Conservation (phyloP, 2,797 vertebrate species). For the Kryptolebias ocellatus region DNA sequence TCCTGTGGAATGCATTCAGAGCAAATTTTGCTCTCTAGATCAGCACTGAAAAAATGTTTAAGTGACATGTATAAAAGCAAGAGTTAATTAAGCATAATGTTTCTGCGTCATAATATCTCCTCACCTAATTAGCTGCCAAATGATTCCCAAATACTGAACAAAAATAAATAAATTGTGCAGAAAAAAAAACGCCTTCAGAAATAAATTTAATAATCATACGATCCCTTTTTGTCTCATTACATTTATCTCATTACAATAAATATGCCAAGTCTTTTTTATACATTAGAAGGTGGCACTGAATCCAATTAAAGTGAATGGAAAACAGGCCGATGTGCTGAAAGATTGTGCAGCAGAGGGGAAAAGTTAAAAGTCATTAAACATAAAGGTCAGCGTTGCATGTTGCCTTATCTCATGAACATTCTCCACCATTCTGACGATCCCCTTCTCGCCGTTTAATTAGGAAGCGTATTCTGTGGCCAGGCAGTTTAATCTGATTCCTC, state of each 20-base stretch:
- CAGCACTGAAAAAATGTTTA: too few species aligned
- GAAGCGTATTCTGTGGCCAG: slow-evolving; percentile 98
- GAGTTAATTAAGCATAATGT: too few species aligned
- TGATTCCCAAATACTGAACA: too few species aligned
- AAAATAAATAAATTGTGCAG: too few species aligned
- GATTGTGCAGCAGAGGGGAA: neutral
- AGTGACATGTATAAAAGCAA: too few species aligned
- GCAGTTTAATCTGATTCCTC: slow-evolving; percentile 98
- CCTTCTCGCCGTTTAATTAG: slow-evolving; percentile 69
- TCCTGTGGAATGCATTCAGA: too few species aligned
- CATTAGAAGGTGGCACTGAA: neutral
- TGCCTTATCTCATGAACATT: slow-evolving; percentile 10
- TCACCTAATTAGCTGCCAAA: too few species aligned
- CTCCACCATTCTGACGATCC: slow-evolving; percentile 23
- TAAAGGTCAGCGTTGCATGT: slow-evolving; percentile 16
- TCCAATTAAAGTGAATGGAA: neutral
- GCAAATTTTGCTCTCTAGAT: too few species aligned
- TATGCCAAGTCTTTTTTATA: neutral
- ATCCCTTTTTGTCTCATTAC: too few species aligned
- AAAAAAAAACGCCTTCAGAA: too few species aligned
- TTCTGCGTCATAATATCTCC: too few species aligned
- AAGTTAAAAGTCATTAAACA: slow-evolving; percentile 13
- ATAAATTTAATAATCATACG: neutral
- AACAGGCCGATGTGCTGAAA: neutral
- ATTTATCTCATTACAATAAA: neutral